These are phyloP conservation scores for Epizoanthus stellaris DNA, from an alignment of 92 coral and sea anemone genomes.

Conservation along the genomic window DNA sequence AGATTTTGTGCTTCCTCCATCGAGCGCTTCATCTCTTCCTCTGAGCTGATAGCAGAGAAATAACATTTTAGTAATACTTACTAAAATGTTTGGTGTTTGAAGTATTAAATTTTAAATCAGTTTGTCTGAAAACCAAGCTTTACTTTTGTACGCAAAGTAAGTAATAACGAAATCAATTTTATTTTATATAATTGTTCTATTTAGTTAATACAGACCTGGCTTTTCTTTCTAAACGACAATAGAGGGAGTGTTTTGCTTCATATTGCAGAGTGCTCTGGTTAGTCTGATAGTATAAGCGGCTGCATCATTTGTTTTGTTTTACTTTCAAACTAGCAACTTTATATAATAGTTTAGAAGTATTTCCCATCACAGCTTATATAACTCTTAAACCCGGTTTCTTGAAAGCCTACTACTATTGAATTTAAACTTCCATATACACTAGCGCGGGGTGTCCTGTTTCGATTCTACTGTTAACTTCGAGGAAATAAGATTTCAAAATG, in stretches of 20 bases:
- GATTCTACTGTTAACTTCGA: background rate
- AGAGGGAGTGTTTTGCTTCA: too few relatives aligned
- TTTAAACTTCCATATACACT: too few relatives aligned
- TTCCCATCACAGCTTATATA: too few relatives aligned
- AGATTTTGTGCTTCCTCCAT: conserved; percentile 83
- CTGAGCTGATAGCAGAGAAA: conserved; percentile 12
- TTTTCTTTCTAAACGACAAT: background rate
- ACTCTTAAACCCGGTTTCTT: too few relatives aligned
- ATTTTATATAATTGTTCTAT: background rate
- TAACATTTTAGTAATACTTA: background rate
- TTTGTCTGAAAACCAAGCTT: background rate
- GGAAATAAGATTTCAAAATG: background rate
- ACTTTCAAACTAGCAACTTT: too few relatives aligned
- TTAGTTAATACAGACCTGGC: background rate
- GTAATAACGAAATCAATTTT: background rate
- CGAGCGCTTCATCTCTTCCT: conserved; percentile 36
- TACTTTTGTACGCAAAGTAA: background rate
- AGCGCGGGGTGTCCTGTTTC: background rate
- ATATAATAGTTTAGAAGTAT: too few relatives aligned
- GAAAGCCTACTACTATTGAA: too few relatives aligned
- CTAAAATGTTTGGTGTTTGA: background rate
- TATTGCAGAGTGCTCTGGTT: too few relatives aligned
- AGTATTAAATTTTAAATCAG: background rate
- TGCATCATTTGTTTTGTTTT: too few relatives aligned
- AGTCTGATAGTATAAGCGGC: too few relatives aligned